Evolutionary conservation across 2,888 invertebrate species (phyloP).

Genomic region (Cheilosia variabilis): DNA sequence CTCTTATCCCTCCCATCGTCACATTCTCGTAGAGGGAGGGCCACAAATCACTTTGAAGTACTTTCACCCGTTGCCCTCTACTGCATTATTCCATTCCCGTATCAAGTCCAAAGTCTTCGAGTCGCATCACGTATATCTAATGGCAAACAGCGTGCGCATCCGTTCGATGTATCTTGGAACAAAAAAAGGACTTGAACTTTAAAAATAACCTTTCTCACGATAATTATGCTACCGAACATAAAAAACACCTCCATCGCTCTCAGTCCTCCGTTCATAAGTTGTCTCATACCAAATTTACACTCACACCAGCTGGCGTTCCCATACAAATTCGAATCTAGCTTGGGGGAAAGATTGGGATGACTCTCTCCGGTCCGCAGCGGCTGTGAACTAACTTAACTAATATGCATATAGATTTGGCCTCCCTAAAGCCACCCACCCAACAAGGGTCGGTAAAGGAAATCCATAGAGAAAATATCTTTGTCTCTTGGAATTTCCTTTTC

Average conservation of each 20-base stretch:
- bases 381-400: constrained; percentile 34
- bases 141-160: constrained; percentile 39
- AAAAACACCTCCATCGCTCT: constrained; percentile 33
- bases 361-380: constrained; percentile 3
- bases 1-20: neutral
- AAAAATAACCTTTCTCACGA: constrained; percentile 71
- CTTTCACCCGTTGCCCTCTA: constrained; percentile 61
- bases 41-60: constrained; percentile 71
- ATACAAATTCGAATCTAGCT: constrained; percentile 15
- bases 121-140: constrained; percentile 49
- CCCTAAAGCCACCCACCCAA: constrained; percentile 16
- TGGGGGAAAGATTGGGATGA: constrained; percentile 43
- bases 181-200: constrained; percentile 71
- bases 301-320: constrained; percentile 7
- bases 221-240: constrained; percentile 64
- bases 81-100: constrained; percentile 22
- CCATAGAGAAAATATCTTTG: constrained; percentile 6
- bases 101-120: constrained; percentile 36
- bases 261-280: constrained; percentile 8
- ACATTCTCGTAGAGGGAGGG: neutral
- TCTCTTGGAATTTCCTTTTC: neutral
- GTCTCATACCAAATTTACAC: neutral
- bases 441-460: constrained; percentile 30
- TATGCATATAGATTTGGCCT: constrained; percentile 43
- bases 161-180: constrained; percentile 29